Percentiles rank a stretch among this genome's conserved stretches.
Conservation (phyloP, 2,797 vertebrate species). For the Rhinella marina region DNA sequence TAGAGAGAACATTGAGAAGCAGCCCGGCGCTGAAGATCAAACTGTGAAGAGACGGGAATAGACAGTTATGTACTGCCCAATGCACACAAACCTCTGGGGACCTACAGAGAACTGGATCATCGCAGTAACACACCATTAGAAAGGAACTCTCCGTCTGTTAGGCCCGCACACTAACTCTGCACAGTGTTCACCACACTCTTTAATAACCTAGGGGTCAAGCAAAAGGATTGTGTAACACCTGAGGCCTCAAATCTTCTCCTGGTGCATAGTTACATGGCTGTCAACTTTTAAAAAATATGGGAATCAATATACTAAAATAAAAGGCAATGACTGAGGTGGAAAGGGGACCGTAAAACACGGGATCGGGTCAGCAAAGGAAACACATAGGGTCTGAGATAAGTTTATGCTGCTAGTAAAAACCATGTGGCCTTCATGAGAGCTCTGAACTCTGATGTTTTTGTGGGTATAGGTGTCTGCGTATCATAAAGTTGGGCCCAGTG, state of each 20-base stretch:
- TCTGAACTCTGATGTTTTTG: neutral
- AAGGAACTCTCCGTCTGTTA: neutral
- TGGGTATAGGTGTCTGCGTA: too few species aligned
- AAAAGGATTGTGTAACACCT: neutral
- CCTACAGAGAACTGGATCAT: neutral
- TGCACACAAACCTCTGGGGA: neutral
- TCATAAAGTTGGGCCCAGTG: too few species aligned
- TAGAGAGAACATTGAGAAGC: slow-evolving; percentile 1
- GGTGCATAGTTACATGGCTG: neutral
- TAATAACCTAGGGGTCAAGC: neutral
- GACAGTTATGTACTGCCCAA: neutral
- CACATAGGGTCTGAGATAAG: too few species aligned
- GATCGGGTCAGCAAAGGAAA: neutral
- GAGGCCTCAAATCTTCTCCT: neutral
- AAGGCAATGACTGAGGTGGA: neutral
- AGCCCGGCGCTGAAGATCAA: neutral
- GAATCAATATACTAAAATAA: neutral
- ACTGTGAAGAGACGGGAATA: neutral
- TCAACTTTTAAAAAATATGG: neutral
- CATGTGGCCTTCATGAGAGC: neutral
- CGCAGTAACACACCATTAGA: neutral
- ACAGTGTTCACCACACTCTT: neutral
- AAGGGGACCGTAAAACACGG: neutral
- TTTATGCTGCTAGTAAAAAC: too few species aligned
- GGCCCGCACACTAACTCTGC: neutral